Percentiles rank a stretch among this genome's conserved stretches.
These are phyloP conservation scores for Antigone vipio DNA, from an alignment of 2,113 vertebrate species.

Conservation along the genomic window DNA sequence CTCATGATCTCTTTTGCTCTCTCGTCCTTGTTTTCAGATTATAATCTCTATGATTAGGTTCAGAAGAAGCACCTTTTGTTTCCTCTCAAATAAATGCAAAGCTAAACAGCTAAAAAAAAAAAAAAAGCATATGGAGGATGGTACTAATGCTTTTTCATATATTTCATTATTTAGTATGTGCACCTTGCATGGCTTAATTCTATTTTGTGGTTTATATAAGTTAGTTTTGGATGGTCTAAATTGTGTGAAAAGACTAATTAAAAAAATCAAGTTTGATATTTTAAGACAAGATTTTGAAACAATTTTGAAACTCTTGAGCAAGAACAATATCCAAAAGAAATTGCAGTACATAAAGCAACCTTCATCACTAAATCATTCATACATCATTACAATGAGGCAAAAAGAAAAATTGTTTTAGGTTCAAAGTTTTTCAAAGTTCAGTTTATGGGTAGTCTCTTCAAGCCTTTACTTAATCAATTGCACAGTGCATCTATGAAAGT, in stretches of 20 bases:
- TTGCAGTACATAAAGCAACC: not conserved
- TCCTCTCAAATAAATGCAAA: not conserved
- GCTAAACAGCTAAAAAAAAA: too few species aligned
- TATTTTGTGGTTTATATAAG: not conserved
- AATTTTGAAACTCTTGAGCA: not conserved
- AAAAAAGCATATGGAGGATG: not conserved
- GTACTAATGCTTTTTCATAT: not conserved
- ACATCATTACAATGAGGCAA: not conserved
- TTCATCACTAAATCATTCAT: not conserved
- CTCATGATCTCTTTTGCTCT: not conserved
- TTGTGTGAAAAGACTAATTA: not conserved
- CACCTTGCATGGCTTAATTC: not conserved
- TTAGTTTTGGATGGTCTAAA: not conserved
- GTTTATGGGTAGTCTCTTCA: not conserved
- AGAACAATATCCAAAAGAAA: not conserved
- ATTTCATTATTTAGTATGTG: not conserved
- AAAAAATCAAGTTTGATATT: not conserved
- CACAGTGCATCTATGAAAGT: not conserved
- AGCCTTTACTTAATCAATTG: not conserved
- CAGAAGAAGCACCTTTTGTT: not conserved
- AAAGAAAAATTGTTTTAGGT: not conserved
- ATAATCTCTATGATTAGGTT: not conserved
- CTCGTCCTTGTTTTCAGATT: not conserved
- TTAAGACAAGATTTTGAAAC: not conserved
- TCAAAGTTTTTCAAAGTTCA: not conserved